Base-by-base conservation (phyloP, 1,140 invertebrate species). In the Arctopsyche grandis region DNA sequence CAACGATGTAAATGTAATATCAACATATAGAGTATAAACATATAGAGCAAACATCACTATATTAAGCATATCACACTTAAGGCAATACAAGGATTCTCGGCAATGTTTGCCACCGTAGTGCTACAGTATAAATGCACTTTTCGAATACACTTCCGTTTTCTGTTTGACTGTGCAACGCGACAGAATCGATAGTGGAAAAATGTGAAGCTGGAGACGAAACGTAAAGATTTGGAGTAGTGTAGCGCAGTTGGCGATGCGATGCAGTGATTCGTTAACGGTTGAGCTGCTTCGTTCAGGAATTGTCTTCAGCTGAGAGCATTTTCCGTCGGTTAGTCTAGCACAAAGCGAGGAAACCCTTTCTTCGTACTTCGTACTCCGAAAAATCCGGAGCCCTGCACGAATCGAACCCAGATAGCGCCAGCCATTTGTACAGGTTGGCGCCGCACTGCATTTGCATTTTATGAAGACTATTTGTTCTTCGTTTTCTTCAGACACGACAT, bases 381-480 rank as follows among this genome's bases (percentile, higher is more conserved):
- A 38, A 38, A 38, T 38, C n/a, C 29, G 29, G 1, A 38, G 29
- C 29, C 29, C 3, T 38, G 38, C 29, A 12, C 38, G 46, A 52
- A 71, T 66, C 69, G 46, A 46, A 71, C 69, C 9, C 69, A 71
- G 69, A 71, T 74, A 24, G 63, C 24, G 63, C 7, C 16, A 66
- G 63, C 56, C n/a, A 60, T 60, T 66, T 26, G 63, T 19, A 10
- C 14, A 14, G 21, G 58, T 66, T 26, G 48, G 48, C 48, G 63
- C 63, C 9, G 10, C 63, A 66, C 24, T 66, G 63, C 63, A 66
- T 66, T 66, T 66, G 63, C 44, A 74, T 74, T 56, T 46, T 56
- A 66, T 76, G 74, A 76, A 76, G 10, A 29, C n/a, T 16, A 66
- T 76, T 76, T 76, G 74, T 76, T 76, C 58, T 76, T 76, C 52